phyloP scores from a whole-genome alignment of 2,113 vertebrate species.

The Chaetodon auriga region DNA sequence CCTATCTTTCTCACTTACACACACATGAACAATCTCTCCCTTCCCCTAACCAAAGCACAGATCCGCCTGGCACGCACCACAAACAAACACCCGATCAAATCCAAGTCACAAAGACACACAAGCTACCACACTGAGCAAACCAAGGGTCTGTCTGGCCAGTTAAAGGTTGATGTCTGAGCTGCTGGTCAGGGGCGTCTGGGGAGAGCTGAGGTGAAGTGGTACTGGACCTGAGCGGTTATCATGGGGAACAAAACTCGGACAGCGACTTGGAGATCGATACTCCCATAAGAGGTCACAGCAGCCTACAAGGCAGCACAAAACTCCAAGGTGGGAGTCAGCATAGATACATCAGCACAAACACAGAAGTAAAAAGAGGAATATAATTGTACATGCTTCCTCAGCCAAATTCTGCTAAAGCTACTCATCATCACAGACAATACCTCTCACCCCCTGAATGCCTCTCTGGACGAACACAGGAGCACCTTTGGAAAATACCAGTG shows the following conservation, averaged over 20 bases:
- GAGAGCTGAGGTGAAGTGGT: conserved; percentile 46
- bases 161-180: conserved; percentile 30
- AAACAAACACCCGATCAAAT: conserved; percentile 10
- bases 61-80: neutral
- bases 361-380: conserved; percentile 1
- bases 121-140: neutral
- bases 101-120: neutral
- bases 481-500: neutral
- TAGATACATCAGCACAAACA: neutral
- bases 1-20: neutral
- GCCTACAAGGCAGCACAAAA: conserved; percentile 30
- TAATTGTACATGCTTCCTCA: neutral
- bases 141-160: neutral
- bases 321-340: conserved; percentile 11
- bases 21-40: neutral
- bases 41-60: neutral
- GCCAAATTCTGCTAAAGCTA: conserved; percentile 9
- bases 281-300: conserved; percentile 56
- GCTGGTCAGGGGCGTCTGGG: neutral
- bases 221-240: conserved; percentile 52
- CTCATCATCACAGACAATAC: neutral
- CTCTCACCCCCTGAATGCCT: neutral
- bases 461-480: neutral
- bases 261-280: conserved; percentile 62
- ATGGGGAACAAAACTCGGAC: conserved; percentile 57